These are phyloP conservation scores for Euleptes europaea DNA, from an alignment of 2,113 vertebrate species.

Conservation along the genomic window DNA sequence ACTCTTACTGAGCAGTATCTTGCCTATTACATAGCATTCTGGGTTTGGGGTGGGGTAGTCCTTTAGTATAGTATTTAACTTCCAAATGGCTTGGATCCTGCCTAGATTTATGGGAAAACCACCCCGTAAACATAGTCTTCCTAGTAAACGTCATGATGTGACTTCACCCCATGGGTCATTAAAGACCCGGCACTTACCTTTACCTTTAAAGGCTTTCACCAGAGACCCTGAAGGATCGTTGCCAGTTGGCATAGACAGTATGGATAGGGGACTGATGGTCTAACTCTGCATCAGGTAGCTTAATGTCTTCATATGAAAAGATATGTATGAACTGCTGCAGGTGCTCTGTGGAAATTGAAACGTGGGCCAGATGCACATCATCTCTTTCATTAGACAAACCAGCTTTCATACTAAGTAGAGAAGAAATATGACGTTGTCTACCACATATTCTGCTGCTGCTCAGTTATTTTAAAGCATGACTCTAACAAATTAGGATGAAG, in stretches of 20 bases:
- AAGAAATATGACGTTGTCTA: neutral
- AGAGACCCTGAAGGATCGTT: neutral
- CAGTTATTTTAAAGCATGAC: neutral
- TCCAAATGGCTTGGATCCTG: too few relatives aligned
- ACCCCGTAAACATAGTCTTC: too few relatives aligned
- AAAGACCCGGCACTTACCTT: too few relatives aligned
- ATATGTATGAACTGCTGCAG: slow-evolving; percentile 47
- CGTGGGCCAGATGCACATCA: slow-evolving; percentile 34
- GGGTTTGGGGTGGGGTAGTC: too few relatives aligned
- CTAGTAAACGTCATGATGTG: too few relatives aligned
- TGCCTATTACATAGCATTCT: too few relatives aligned
- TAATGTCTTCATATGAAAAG: slow-evolving; percentile 29
- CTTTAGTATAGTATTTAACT: too few relatives aligned
- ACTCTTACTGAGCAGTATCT: too few relatives aligned
- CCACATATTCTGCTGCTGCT: slow-evolving; percentile 18
- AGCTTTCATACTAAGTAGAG: neutral
- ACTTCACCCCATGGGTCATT: too few relatives aligned
- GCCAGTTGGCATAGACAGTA: neutral
- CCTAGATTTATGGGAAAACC: too few relatives aligned
- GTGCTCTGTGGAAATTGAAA: slow-evolving; percentile 43
- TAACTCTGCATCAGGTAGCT: neutral
- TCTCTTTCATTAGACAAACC: slow-evolving; percentile 39
- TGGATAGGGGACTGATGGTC: neutral
- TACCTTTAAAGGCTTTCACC: too few relatives aligned
- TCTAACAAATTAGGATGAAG: slow-evolving; percentile 25